Evolutionary conservation across 2,797 vertebrate genomes (phyloP).

Genomic region (Anableps anableps): DNA sequence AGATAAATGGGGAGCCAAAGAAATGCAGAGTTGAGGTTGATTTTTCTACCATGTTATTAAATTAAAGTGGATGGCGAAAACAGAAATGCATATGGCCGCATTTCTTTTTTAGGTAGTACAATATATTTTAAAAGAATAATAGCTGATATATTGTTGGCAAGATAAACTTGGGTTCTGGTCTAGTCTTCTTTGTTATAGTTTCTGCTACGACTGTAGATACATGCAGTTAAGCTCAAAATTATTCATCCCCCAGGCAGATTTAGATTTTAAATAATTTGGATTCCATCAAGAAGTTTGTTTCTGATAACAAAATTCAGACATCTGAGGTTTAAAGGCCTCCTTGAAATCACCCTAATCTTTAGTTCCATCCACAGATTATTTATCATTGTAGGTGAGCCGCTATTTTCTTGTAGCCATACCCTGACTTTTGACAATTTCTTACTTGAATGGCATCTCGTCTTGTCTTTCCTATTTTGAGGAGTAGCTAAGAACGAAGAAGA

Average conservation of each 20-base stretch:
- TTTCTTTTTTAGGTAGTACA: background rate
- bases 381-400: background rate
- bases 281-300: background rate
- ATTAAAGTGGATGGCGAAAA: background rate
- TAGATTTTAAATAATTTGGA: background rate
- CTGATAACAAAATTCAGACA: background rate
- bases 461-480: background rate
- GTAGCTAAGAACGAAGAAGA: background rate
- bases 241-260: background rate
- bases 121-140: background rate
- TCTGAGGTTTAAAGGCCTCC: background rate
- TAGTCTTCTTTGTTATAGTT: background rate
- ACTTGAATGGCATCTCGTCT: background rate
- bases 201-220: background rate
- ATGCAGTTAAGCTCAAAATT: background rate
- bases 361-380: background rate
- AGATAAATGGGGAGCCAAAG: slow-evolving; percentile 33
- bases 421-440: background rate
- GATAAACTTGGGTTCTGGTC: background rate
- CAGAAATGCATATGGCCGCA: background rate
- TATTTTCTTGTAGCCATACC: background rate
- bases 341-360: background rate
- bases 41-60: slow-evolving; percentile 20
- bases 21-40: slow-evolving; percentile 25
- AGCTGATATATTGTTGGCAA: background rate